Conservation (phyloP, 1,140 invertebrate genomes). For the Dreissena polymorpha region DNA sequence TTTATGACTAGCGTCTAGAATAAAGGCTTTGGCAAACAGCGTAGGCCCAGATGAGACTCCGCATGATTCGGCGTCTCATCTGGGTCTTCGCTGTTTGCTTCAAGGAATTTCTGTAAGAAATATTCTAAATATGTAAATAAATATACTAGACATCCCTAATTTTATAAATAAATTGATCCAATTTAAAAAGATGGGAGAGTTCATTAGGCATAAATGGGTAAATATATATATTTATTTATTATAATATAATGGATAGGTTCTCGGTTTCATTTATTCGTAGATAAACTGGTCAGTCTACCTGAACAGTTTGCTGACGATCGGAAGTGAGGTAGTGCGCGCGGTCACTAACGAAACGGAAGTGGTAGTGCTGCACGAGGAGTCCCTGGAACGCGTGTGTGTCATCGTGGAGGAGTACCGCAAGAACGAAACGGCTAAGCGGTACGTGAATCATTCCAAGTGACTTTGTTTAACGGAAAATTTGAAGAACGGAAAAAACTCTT, state of each 20-base stretch:
- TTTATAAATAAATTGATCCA: too few relatives aligned
- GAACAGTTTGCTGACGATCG: not conserved
- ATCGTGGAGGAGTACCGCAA: constrained; percentile 35
- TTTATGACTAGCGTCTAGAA: not conserved
- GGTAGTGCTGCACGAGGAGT: constrained; percentile 41
- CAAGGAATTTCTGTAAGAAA: too few relatives aligned
- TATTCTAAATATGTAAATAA: too few relatives aligned
- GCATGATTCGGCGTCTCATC: too few relatives aligned
- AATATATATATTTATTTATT: not conserved
- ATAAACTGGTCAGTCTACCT: not conserved
- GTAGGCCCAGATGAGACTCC: too few relatives aligned
- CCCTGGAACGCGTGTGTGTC: constrained; percentile 14
- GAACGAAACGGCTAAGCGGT: constrained; percentile 3
- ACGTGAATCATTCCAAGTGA: not conserved
- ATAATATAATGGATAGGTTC: too few relatives aligned
- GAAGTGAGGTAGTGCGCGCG: not conserved
- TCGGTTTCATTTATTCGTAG: not conserved
- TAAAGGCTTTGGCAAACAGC: not conserved
- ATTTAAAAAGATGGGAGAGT: too few relatives aligned
- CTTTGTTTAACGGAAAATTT: not conserved
- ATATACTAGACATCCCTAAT: too few relatives aligned
- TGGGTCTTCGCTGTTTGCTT: too few relatives aligned
- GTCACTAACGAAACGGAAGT: constrained; percentile 24
- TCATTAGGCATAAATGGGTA: too few relatives aligned
- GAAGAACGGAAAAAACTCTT: not conserved